phyloP scores from a whole-genome alignment of 2,888 invertebrate species.

The Shargacucullia verbasci region DNA sequence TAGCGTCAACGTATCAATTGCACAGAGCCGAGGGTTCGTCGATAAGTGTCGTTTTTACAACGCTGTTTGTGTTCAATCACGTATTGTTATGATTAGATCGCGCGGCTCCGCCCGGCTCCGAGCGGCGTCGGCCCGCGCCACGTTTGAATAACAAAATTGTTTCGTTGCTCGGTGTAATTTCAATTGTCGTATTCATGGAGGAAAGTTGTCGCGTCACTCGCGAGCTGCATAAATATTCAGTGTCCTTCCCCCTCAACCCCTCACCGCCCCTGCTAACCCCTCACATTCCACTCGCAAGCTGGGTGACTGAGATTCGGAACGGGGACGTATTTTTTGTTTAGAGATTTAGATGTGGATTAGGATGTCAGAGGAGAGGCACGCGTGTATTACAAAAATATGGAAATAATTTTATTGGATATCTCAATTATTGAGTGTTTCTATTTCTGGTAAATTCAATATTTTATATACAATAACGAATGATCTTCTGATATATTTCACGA shows the following conservation, averaged over 20 bases:
- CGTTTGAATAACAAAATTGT: conserved; percentile 60
- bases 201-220: conserved; percentile 60
- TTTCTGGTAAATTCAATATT: too few relatives aligned
- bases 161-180: conserved; percentile 62
- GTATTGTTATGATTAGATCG: conserved; percentile 51
- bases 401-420: conserved; percentile 2
- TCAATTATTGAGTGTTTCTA: neutral
- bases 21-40: neutral
- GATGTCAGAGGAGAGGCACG: conserved; percentile 7
- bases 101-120: accelerated
- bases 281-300: conserved; percentile 13
- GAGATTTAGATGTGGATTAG: conserved; percentile 46
- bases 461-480: conserved; percentile 7
- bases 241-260: conserved; percentile 4
- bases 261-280: conserved; percentile 1
- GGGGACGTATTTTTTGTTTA: conserved; percentile 47
- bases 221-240: conserved; percentile 63
- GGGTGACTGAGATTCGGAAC: conserved; percentile 37
- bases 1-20: conserved; percentile 6
- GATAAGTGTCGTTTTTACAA: conserved; percentile 27
- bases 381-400: conserved; percentile 1
- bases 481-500: neutral
- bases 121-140: conserved; percentile 2
- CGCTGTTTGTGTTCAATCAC: conserved; percentile 60
- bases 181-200: conserved; percentile 69